Evolutionary conservation across 2,888 invertebrate species (phyloP), one percentile per base, ranked within the genome.

Genomic region (Hirtodrosophila cameraria): DNA sequence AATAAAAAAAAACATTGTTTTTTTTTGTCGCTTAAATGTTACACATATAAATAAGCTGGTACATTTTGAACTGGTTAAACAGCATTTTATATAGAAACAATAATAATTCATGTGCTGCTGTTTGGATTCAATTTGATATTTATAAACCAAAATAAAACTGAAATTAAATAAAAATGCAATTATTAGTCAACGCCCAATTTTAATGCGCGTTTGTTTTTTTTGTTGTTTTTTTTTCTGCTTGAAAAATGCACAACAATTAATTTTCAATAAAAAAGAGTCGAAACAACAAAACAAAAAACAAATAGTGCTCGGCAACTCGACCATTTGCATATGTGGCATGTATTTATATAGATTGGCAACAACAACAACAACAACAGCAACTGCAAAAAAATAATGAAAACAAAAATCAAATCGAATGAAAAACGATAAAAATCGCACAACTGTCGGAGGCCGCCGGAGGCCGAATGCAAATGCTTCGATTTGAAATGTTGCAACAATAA

Each of bases 401-500:
- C 50, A 31, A 64, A 65, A 72, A 58, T 63, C 43, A 69, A 59
- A 65, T 65, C 65, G 53, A 59, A 65, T 66, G 48, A 59, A 65
- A 66, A 65, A 60, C 58, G 60, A 76, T 85, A 74, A 70, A 75
- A 74, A 71, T 78, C 75, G 61, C 62, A 60, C 62, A 79, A 65
- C 75, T 72, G 85, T 60, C 81, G 53, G 46, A 52, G 70, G 53
- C 57, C 53, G 72, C 72, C 72, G 65, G 70, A 61, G 72, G 67
- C 72, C 72, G 67, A 61, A 71, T 68, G 68, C 70, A 71, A 68
- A 66, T 82, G 55, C 55, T 48, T 30, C 62, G 58, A 65, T 76
- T 73, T 86, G 80, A 88, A 87, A 88, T 88, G 88, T 87, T 88
- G 88, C 88, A 87, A 88, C 76, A 87, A 88, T 88, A 88, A 88